Evolutionary conservation across 2,888 invertebrate species (phyloP), one percentile per base, ranked within the genome.

Genomic region (Watsonalla binaria): DNA sequence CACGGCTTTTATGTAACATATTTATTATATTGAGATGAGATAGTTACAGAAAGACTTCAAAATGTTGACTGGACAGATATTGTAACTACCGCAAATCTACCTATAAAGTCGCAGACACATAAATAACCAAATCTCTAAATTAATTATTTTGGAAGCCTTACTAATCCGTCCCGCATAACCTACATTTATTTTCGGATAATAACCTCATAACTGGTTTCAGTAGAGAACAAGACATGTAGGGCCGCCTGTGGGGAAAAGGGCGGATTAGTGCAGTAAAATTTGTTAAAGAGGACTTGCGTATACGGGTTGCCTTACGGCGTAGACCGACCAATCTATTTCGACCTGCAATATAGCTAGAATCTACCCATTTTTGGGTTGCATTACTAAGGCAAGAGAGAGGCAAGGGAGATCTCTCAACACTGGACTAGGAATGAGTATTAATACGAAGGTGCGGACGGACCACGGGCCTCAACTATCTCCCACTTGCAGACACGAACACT

Each of bases 231-330:
- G 86, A 80, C 85, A 81, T 83, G 79, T 81, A 68, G 67, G 55
- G 53, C 54, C 62, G 60, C 68, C 67, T 74, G 73, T 72, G 71
- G 74, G 78, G 80, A 80, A 82, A 82, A 84, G 82, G 86, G 75
- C 76, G 89, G 90, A 89, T 90, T 89, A 88, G 84, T 76, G 76
- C 82, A 82, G 88, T 87, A 85, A 88, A 90, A 90, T 90, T 90
- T 88, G 90, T 86, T 89, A 86, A 86, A 86, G 84, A 83, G 87
- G 72, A 73, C 68, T 74, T 68, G 65, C 65, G 74, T 72, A 84
- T 86, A 83, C 82, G 87, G 86, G 85, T 79, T 42, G 75, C 80
- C 84, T 81, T 73, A 71, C 73, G 82, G 84, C 78, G 37, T 59
- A 46, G 48, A 57, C 48, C 53, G 55, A 54, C 86, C 82, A 82